Base-by-base conservation (phyloP, 2,113 vertebrate species). In the Siphamia tubifer region DNA sequence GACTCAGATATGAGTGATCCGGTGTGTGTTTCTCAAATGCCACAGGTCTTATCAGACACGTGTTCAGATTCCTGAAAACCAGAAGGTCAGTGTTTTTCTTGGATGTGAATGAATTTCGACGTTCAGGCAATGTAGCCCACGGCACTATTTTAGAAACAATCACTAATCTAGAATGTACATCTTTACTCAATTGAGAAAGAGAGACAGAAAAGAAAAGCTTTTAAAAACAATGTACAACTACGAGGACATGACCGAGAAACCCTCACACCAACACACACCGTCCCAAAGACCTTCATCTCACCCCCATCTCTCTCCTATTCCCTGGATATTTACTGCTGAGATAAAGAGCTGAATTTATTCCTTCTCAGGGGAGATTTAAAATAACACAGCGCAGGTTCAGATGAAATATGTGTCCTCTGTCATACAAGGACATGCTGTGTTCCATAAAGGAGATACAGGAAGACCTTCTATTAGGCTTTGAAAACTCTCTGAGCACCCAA, bases 21-120 rank as follows among this genome's bases (percentile, higher is more conserved):
- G 6, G 20, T 62, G 47, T 12, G 40, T 20, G 8, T 44, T 58
- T 62, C 11, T 44, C 19, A 48, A 21, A 75, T 54, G 19, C 35
- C 60, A 54, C 58, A 54, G 6, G 44, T 52, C 28, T 74, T 72
- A 68, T 74, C 74, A 23, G 69, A n/a, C 57, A 17, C 23, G 10
- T 13, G 77, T 76, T 68, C 17, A 1, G 36, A 16, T 57, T 35
- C 62, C 43, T 62, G 48, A 54, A 58, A 70, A 45, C 21, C 8
- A 15, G 34, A 52, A 44, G 44, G 55, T 40, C 34, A 21, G 0
- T 60, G 68, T 68, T 74, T 23, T 68, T 53, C 28, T 68, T 79
- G 51, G 36, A 74, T 40, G 47, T n/a, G 45, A 40, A 11, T 4
- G 15, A 42, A 17, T 13, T 44, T 28, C 67, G 42, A 8, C 47